Base-by-base conservation (phyloP, 2,888 invertebrate species). In the Zaprionus lineosus region DNA sequence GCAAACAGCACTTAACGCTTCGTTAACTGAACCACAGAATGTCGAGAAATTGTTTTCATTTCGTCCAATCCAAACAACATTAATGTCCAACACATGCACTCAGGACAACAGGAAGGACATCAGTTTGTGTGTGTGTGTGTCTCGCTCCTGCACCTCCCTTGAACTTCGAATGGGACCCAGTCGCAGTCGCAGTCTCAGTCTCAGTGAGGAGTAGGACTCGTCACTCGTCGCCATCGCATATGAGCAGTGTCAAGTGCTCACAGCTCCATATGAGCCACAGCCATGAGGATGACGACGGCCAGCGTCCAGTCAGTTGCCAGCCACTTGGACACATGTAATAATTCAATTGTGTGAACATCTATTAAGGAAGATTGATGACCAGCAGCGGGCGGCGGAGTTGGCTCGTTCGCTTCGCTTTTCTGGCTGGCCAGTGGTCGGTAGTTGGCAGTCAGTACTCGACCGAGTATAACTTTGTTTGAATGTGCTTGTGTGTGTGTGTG, bases 291-390 rank as follows among this genome's bases (percentile, higher is more conserved):
- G 21, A 43, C 36, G 24, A 24, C 26, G 9, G 46, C 31, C 46
- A 63, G 56, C 67, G 43, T 41, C 47, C 64, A 65, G 77, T 71
- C 77, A 77, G 77, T 74, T 71, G 76, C 74, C 74, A 74, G 74
- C 68, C 76, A 83, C 83, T 75, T 76, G 83, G 84, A 84, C 84
- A 86, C 81, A 76, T 82, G 86, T 79, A 85, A 81, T 86, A 87
- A 86, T 86, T 87, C 87, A 87, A 85, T 86, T 87, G 87, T 86
- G 77, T 82, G 81, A 86, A 85, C 76, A 78, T 86, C 86, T 86
- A 87, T 87, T 87, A 86, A 86, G 79, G 76, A 86, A 87, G 87
- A 87, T 87, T 87, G 87, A 87, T 87, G 87, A 84, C 86, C 78
- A 70, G 62, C 72, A 55, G 39, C 29, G 60, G 48, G 55, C 53